Evolutionary conservation across 2,113 vertebrate genomes (phyloP).

Genomic region (Dicaeum eximium): DNA sequence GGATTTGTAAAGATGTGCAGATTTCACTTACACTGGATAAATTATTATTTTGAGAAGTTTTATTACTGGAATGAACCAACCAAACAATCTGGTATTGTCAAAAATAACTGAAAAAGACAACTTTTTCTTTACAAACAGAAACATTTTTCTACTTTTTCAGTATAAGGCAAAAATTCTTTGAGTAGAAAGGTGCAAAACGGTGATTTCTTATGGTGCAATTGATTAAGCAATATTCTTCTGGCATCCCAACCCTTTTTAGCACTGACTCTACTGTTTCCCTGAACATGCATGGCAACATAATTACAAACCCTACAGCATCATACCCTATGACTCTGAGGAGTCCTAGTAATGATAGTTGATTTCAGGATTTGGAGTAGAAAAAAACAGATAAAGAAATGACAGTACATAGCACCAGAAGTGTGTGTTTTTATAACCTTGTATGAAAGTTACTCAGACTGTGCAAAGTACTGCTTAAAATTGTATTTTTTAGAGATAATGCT

Average conservation of each 20-base stretch:
- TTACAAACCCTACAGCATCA: background rate
- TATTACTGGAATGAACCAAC: background rate
- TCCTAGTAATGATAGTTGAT: background rate
- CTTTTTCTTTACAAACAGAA: background rate
- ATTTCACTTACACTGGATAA: background rate
- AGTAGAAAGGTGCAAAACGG: background rate
- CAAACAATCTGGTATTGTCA: background rate
- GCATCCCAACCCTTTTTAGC: background rate
- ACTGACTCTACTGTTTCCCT: background rate
- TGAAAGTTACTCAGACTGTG: background rate
- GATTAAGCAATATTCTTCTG: background rate
- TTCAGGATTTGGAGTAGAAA: background rate
- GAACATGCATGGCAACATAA: background rate
- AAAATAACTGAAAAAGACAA: background rate
- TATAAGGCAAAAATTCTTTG: background rate
- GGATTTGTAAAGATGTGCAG: background rate
- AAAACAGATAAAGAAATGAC: background rate
- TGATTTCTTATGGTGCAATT: background rate
- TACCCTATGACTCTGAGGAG: background rate
- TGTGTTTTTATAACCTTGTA: background rate
- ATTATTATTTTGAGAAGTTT: background rate
- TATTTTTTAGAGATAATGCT: background rate
- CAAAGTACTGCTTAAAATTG: background rate
- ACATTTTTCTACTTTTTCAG: background rate
- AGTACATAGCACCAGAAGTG: fast-evolving